Evolutionary conservation across 2,113 vertebrate species (phyloP).

Genomic region (Phrynosoma blainvillii): DNA sequence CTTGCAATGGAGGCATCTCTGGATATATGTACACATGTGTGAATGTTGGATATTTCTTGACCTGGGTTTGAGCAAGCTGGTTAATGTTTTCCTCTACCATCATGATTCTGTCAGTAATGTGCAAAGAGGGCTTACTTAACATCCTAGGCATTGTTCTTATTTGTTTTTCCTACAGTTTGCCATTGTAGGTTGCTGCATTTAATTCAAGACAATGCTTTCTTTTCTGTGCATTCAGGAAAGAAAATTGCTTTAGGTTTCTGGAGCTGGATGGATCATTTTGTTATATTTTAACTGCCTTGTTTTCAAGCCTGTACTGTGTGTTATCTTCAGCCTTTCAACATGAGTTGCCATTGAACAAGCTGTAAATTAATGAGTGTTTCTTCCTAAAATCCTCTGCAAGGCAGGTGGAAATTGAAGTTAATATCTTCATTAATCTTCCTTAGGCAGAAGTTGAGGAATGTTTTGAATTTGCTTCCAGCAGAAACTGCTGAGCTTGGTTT

Average conservation of each 20-base stretch:
- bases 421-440: conserved; percentile 2
- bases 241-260: neutral
- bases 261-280: neutral
- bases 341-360: neutral
- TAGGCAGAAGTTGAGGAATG: neutral
- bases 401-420: conserved; percentile 10
- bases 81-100: neutral
- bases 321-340: neutral
- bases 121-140: neutral
- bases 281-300: neutral
- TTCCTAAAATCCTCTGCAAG: neutral
- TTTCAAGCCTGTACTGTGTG: neutral
- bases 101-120: neutral
- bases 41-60: neutral
- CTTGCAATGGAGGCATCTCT: too few species aligned
- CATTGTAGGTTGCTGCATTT: neutral
- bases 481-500: conserved; percentile 6
- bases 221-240: neutral
- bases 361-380: neutral
- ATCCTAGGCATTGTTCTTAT: neutral
- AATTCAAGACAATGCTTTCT: neutral
- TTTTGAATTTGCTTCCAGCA: conserved; percentile 13
- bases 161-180: too few species aligned
- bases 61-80: neutral
- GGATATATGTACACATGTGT: too few species aligned